Percentiles rank a stretch among this genome's conserved stretches.
phyloP scores from a whole-genome alignment of 2,797 vertebrate species.

The Cyprinella venusta region DNA sequence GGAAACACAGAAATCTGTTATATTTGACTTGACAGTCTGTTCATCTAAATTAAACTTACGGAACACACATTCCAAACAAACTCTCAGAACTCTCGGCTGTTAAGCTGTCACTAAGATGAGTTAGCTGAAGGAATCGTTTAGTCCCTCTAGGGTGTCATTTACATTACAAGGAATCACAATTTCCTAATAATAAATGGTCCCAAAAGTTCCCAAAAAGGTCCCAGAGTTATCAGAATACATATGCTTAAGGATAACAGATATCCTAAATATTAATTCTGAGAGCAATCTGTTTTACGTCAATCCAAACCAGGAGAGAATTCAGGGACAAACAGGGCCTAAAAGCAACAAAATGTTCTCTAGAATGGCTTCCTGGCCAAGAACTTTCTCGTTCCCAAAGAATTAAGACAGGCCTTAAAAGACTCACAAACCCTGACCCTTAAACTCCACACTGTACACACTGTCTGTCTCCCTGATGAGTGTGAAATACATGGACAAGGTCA shows the following conservation, averaged over 20 bases:
- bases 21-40: conserved; percentile 10
- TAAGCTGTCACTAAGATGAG: not conserved
- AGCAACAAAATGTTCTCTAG: conserved; percentile 64
- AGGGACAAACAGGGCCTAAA: conserved; percentile 64
- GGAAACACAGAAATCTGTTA: not conserved
- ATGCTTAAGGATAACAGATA: not conserved
- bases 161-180: not conserved
- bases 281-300: conserved; percentile 50
- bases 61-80: conserved; percentile 7
- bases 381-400: not conserved
- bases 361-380: conserved; percentile 25
- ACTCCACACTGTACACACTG: conserved; percentile 17
- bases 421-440: not conserved
- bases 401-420: conserved; percentile 7
- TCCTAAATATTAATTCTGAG: conserved; percentile 44
- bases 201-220: not conserved
- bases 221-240: not conserved
- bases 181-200: not conserved
- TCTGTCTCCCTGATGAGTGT: conserved; percentile 18
- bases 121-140: not conserved
- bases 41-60: not conserved
- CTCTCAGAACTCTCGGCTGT: not conserved
- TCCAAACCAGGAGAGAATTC: conserved; percentile 57
- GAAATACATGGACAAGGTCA: conserved; percentile 12
- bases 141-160: not conserved